Base-by-base conservation (phyloP, 2,888 invertebrate species). In the Biston stratarius region DNA sequence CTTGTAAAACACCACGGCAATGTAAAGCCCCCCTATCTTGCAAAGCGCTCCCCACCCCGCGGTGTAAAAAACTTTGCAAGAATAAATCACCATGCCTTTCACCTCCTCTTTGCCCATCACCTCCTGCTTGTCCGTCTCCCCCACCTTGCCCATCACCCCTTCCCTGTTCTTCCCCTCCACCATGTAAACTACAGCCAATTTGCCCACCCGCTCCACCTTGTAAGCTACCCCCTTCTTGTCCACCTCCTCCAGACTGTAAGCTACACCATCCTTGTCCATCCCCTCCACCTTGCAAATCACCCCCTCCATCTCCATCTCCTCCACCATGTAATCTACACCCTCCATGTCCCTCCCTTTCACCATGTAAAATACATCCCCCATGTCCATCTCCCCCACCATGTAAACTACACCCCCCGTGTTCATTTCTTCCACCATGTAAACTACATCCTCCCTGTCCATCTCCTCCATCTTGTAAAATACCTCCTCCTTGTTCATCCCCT, bases 111-210 rank as follows among this genome's bases (percentile, higher is more conserved):
- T n/a, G 51, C n/a, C 10, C 36, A n/a, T 34, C 51, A 34, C 51
- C 51, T 8, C n/a, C 48, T n/a, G 6, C 51, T n/a, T n/a, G 51
- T n/a, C n/a, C 51, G 8, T 51, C 51, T n/a, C 51, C 51, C 8
- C 48, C 48, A 11, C 24, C 48, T 48, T 48, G 48, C 11, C 24
- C 48, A 24, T 48, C 48, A 48, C 11, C 48, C 24, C 24, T 11
- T 11, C 48, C 48, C 10, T 48, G 33, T 5, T 1, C n/a, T 7
- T 14, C 14, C n/a, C 5, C 14, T 6, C 45, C n/a, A 47, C 45
- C 45, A 3, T 47, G 11, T 10, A 6, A 1, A 11, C 24, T 5
- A 24, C 15, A 24, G 11, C 48, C 48, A 3, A 11, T 10, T 10
- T 8, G 24, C 3, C 24, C 24, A 24, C 24, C 24, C 24, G 1